phyloP scores from a whole-genome alignment of 2,113 vertebrate species.

The Dromaius novaehollandiae region DNA sequence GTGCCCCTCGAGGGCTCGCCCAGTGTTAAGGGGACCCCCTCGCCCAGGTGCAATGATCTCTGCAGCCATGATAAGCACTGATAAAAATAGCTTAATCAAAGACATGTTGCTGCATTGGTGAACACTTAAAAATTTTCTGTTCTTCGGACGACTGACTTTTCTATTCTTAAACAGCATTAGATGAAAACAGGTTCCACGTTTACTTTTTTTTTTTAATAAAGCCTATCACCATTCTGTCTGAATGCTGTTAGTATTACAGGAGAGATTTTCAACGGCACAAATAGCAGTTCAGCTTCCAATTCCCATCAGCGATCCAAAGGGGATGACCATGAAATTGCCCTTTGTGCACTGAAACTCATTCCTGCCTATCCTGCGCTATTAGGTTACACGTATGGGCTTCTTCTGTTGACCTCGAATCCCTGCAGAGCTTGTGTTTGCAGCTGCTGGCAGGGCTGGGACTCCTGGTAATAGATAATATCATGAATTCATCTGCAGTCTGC shows the following conservation, averaged over 20 bases:
- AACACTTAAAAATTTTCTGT: not conserved
- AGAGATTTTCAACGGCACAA: conserved; percentile 5
- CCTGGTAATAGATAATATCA: not conserved
- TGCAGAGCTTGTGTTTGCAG: not conserved
- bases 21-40: not conserved
- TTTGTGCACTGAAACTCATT: conserved; percentile 31
- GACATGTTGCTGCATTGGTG: accelerated
- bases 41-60: not conserved
- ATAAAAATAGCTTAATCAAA: not conserved
- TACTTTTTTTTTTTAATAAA: not conserved
- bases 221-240: not conserved
- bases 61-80: not conserved
- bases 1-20: not conserved
- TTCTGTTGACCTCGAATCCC: conserved; percentile 29
- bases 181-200: not conserved
- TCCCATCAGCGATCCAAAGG: conserved; percentile 7
- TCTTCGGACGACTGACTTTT: not conserved
- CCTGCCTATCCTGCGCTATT: conserved; percentile 6
- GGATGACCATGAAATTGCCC: conserved; percentile 43
- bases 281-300: not conserved
- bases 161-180: not conserved
- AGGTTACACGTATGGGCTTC: not conserved
- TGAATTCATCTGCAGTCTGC: not conserved
- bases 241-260: not conserved
- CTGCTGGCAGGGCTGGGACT: conserved; percentile 25